A percentile compares a stretch with the other conserved stretches of the same genome.
Evolutionary conservation across 1,140 invertebrate genomes (phyloP).

Genomic region (Orius laevigatus): DNA sequence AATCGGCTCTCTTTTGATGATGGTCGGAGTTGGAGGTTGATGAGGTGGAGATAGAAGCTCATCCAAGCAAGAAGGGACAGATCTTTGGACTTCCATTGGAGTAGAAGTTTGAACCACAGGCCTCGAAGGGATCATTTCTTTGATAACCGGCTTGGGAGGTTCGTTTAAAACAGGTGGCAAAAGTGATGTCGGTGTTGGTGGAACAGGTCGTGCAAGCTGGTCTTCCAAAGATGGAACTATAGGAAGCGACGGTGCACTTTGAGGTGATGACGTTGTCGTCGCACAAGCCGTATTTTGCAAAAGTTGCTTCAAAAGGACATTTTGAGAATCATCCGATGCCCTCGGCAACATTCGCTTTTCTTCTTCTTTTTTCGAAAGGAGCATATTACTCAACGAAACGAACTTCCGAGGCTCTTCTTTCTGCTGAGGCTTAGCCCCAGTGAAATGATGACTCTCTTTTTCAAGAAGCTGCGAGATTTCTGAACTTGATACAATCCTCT

Average conservation of each 20-base stretch:
- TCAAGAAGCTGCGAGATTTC: conserved; percentile 9
- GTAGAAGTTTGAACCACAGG: conserved; percentile 12
- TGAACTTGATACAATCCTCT: conserved; percentile 16
- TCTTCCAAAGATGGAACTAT: conserved; percentile 54
- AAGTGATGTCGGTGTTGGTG: conserved; percentile 35
- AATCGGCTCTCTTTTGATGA: conserved; percentile 14
- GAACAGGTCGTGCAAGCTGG: conserved; percentile 51
- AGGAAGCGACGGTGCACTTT: conserved; percentile 42
- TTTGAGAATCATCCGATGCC: conserved; percentile 55
- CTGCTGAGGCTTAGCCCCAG: conserved; percentile 5
- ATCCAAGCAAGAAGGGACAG: conserved; percentile 12
- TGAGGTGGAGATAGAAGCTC: conserved; percentile 16
- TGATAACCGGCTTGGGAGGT: conserved; percentile 10
- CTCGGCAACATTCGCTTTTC: conserved; percentile 11
- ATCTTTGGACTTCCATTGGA: conserved; percentile 23
- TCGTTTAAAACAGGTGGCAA: conserved; percentile 26
- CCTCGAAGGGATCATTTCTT: neutral
- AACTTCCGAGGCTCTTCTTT: conserved; percentile 19
- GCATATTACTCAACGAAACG: conserved; percentile 19
- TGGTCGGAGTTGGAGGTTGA: conserved; percentile 5
- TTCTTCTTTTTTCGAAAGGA: conserved; percentile 17
- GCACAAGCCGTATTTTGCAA: conserved; percentile 67
- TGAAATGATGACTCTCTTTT: conserved; percentile 15
- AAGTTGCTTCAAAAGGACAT: conserved; percentile 77
- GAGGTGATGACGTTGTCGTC: conserved; percentile 29